Evolutionary conservation across 2,888 invertebrate species (phyloP), one percentile per base, ranked within the genome.

Genomic region (Rhagonycha lutea): DNA sequence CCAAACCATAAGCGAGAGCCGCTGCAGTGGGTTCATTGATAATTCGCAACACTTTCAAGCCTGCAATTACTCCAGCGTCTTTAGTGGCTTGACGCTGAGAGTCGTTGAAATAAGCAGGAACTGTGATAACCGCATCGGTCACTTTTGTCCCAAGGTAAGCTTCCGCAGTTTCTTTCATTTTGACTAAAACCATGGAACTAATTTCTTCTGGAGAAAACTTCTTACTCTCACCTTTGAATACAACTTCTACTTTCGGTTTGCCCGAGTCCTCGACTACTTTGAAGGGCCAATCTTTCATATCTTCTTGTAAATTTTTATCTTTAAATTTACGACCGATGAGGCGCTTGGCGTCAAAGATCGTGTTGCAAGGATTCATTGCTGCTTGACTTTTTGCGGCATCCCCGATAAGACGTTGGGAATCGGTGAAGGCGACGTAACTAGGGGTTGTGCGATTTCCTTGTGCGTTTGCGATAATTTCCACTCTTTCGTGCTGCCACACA

Each of bases 271-370:
- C 92, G 79, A 92, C 85, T 4, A 94, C 93, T 81, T 91, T 91
- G 88, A 96, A 96, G 2, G 96, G 95, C 96, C 96, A 96, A 82
- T 94, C 93, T 83, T 94, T 94, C 90, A 94, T 93, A 86, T 96
- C 95, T 18, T 90, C 89, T 83, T 94, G 93, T 61, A 94, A 93
- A 80, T 92, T 91, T 0, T 89, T 86, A 84, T 95, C 95, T 80
- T 93, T 92, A 87, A 90, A 94, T 79, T 91, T 91, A 74, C 94
- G 89, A 3, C 92, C 92, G 80, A 92, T 91, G 76, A 92, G 84
- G 74, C 92, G 87, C 82, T 90, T 90, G 8, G 87, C 92, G 85
- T 92, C 91, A 86, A 92, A 92, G 28, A 93, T 92, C 0, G 94
- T 94, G 89, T 94, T 94, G 84, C 84, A 89, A 62, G 94, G 94